Evolutionary conservation across 2,797 vertebrate species (phyloP), one percentile per base, ranked within the genome.

Genomic region (Borostomias antarcticus): DNA sequence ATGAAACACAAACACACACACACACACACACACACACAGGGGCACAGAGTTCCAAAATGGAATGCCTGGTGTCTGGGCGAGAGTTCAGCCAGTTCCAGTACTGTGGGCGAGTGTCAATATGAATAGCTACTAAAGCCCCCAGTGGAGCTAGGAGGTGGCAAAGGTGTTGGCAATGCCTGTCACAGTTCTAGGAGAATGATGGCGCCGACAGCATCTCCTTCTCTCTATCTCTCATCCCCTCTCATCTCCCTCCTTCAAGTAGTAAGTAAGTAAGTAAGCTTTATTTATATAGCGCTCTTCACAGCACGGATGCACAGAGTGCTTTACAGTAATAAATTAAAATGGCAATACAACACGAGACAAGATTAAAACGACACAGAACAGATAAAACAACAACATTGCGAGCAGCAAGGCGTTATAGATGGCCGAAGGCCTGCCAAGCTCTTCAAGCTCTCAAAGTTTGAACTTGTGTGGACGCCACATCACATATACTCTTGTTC

Each of bases 91-190:
- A 30, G 26, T 28, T 54, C 11, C 26, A 54, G 28, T 19, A 26
- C 17, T 32, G 65, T 71, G 61, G 64, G 65, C 47, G 64, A 67
- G 51, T 67, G 69, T 50, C 43, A 4, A 45, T 45, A 57, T 71
- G 57, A 61, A 71, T 45, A 56, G 30, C 40, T 61, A 54, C 17
- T 45, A n/a, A n/a, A n/a, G n/a, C 64, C 65, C 33, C 52, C 52
- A n/a, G 52, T 54, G 15, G 13, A 54, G 7, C 29, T 26, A 61
- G 61, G 62, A 68, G 43, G 64, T 62, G 58, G 57, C 29, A 51
- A 61, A 56, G 23, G 40, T 15, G 60, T 40, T 57, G 29, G n/a
- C 59, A 37, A n/a, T 50, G 8, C 32, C 53, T 56, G 29, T 56
- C 29, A 29, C 29, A 57, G 30, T 19, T n/a, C 30, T 33, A 17